phyloP scores from a whole-genome alignment of 2,797 vertebrate genomes.

The Hemitrygon akajei region DNA sequence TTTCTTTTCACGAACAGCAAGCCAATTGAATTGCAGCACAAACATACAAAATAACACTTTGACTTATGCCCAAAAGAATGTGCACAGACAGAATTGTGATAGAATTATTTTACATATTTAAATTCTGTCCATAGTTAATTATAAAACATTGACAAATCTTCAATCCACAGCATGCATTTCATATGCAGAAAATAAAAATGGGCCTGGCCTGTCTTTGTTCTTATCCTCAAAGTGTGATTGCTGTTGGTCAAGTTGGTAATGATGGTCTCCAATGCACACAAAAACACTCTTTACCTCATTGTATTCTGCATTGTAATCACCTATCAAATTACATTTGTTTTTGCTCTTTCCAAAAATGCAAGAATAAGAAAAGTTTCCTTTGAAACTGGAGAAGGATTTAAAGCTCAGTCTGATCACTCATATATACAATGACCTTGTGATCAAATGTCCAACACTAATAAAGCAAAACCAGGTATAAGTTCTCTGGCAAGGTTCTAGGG shows the following conservation, averaged over 20 bases:
- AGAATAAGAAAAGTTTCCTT: not conserved
- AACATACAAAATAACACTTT: not conserved
- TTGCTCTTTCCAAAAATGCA: not conserved
- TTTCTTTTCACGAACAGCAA: not conserved
- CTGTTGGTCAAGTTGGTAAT: not conserved
- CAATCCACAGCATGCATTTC: not conserved
- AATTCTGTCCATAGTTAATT: not conserved
- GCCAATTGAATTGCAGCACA: not conserved
- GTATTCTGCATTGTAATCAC: not conserved
- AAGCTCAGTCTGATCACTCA: not conserved
- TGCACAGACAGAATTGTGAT: not conserved
- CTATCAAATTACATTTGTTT: not conserved
- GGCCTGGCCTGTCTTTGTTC: not conserved
- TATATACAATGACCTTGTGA: not conserved
- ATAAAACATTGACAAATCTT: not conserved
- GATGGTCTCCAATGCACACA: not conserved
- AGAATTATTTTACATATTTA: not conserved
- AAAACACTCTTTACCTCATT: not conserved
- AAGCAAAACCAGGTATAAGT: not conserved
- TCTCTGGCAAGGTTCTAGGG: not conserved
- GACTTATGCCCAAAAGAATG: not conserved
- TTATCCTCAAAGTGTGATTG: not conserved
- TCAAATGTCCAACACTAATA: not conserved
- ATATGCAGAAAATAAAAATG: not conserved
- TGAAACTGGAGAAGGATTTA: not conserved